Conservation (phyloP, 2,797 vertebrate species). For the Anguilla marmorata region DNA sequence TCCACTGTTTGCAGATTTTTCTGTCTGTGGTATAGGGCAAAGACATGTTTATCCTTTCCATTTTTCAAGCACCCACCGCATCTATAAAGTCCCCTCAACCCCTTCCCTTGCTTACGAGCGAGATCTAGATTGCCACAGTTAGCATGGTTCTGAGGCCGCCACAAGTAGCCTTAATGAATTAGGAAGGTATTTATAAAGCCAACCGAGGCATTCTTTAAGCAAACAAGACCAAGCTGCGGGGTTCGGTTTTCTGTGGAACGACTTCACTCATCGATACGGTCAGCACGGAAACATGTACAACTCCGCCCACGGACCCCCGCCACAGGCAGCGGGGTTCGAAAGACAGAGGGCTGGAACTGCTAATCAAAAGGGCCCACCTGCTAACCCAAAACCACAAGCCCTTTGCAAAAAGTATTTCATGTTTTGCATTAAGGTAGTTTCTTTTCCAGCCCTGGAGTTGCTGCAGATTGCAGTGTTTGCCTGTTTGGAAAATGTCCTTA, state of each 20-base stretch:
- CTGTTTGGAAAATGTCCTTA: not conserved
- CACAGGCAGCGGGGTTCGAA: not conserved
- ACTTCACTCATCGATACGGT: slow-evolving; percentile 8
- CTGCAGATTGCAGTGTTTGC: not conserved
- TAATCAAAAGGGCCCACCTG: slow-evolving; percentile 18
- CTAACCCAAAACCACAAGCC: not conserved
- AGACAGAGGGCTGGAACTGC: not conserved
- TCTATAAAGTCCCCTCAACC: not conserved
- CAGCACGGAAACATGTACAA: not conserved
- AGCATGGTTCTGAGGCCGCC: not conserved
- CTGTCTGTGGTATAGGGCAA: not conserved
- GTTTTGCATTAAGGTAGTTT: not conserved
- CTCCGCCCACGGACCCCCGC: not conserved
- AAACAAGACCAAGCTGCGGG: not conserved
- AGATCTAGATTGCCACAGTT: not conserved
- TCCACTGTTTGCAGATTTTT: not conserved
- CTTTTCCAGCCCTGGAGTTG: not conserved
- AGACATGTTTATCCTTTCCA: not conserved
- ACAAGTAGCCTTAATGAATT: slow-evolving; percentile 18
- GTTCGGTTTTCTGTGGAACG: not conserved
- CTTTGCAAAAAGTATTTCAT: not conserved
- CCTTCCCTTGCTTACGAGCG: not conserved
- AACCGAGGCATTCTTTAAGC: not conserved
- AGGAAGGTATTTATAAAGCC: not conserved
- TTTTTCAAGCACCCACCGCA: not conserved